Evolutionary conservation across 2,888 invertebrate species (phyloP).

Genomic region (Pyrocoelia pectoralis): DNA sequence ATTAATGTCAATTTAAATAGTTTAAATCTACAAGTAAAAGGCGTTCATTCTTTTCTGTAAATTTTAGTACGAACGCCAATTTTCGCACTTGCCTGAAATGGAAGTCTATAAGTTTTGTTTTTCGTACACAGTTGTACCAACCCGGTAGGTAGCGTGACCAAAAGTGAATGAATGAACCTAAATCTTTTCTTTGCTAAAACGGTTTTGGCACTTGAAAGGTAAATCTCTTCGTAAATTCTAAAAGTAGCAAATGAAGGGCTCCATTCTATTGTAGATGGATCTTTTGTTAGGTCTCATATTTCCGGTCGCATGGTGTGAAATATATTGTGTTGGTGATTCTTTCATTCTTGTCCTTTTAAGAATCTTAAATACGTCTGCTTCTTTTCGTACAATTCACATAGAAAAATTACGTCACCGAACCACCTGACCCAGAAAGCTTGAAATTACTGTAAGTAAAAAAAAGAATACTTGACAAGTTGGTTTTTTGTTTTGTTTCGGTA

Average conservation of each 20-base stretch:
- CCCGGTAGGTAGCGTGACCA: background rate
- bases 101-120: too few species aligned
- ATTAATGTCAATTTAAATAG: slow-evolving; percentile 19
- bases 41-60: background rate
- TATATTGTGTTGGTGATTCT: slow-evolving; percentile 4
- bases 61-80: background rate
- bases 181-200: slow-evolving; percentile 9
- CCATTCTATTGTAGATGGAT: slow-evolving; percentile 6
- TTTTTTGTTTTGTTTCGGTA: too few species aligned
- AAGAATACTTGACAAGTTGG: too few species aligned
- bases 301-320: slow-evolving; percentile 20
- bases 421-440: too few species aligned
- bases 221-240: slow-evolving; percentile 16
- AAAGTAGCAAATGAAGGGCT: slow-evolving; percentile 28
- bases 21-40: slow-evolving; percentile 11
- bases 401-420: too few species aligned
- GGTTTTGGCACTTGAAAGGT: slow-evolving; percentile 30
- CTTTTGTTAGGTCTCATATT: slow-evolving; percentile 23
- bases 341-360: slow-evolving; percentile 7
- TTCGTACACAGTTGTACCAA: too few species aligned
- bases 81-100: background rate
- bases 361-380: background rate
- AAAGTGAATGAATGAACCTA: background rate
- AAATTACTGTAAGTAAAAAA: too few species aligned
- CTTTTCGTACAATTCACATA: too few species aligned